phyloP scores from a whole-genome alignment of 2,888 invertebrate genomes.

The Hyppa rectilinea region DNA sequence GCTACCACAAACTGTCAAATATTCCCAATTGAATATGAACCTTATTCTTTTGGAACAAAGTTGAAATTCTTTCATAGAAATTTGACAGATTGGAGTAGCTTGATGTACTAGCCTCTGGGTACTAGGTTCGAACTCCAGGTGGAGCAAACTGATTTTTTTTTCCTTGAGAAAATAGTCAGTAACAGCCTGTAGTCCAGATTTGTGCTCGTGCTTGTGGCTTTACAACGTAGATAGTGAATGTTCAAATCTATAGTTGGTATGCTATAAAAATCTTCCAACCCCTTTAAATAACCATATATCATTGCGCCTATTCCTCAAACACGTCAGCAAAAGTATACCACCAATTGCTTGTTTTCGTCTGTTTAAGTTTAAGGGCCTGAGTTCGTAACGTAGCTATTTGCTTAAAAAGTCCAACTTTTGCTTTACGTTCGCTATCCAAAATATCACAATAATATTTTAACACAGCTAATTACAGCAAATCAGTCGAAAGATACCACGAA shows the following conservation, averaged over 20 bases:
- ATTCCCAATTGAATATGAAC: no score
- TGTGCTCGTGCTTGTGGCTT: no score
- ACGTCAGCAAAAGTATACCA: background rate
- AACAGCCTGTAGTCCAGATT: background rate
- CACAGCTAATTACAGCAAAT: slow-evolving; percentile 23
- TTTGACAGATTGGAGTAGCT: no score
- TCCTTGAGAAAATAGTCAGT: no score
- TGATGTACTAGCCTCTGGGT: no score
- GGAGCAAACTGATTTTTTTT: background rate
- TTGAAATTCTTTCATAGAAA: no score
- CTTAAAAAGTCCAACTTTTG: background rate
- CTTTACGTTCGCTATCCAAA: background rate
- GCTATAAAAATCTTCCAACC: background rate
- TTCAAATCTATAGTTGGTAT: no score
- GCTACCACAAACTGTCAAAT: no score
- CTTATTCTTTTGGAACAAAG: no score
- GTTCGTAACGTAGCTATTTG: no score
- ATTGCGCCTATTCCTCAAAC: background rate
- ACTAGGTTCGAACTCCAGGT: background rate
- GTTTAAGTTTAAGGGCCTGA: background rate
- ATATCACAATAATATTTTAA: background rate
- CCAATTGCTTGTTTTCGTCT: background rate
- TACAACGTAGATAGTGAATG: no score
- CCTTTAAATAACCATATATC: background rate
- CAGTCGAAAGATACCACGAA: slow-evolving; percentile 15